Evolutionary conservation across 2,113 vertebrate species (phyloP).

Genomic region (rat (Rattus norvegicus)): GRCr8 NC_086039.1:36872001-36872500

Average conservation of each 20-base stretch:
- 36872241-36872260: neutral
- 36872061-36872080: neutral
- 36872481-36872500: neutral
- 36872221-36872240: neutral
- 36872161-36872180: neutral
- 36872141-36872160: neutral
- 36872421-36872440: neutral
- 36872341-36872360: neutral
- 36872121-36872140: neutral
- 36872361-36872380: neutral
- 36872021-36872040: neutral
- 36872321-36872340: neutral
- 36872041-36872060: slow-evolving; percentile 1
- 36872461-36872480: neutral
- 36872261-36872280: neutral
- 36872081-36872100: neutral
- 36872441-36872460: neutral
- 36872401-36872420: neutral
- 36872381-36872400: neutral
- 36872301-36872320: neutral
- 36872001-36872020: neutral
- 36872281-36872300: neutral
- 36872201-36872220: neutral
- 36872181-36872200: neutral
- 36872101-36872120: neutral